These are phyloP conservation scores for Scylla paramamosain DNA, from an alignment of 1,140 invertebrate species.

Conservation along the genomic window DNA sequence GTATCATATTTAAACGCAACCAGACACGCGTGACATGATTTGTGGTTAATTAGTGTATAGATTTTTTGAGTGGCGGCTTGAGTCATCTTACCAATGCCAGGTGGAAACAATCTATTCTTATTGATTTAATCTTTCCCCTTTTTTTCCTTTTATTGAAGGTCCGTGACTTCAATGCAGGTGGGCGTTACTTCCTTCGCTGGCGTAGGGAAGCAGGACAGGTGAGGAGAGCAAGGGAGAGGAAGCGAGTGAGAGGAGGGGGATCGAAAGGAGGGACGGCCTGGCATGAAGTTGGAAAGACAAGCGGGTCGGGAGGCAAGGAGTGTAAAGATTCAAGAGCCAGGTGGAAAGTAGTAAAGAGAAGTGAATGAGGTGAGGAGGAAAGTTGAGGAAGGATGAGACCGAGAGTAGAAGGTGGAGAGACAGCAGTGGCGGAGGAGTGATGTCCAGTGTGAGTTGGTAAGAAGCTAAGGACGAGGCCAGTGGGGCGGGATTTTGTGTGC, in stretches of 20 bases:
- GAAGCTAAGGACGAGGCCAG: neutral
- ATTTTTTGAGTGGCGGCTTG: neutral
- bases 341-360: neutral
- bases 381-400: neutral
- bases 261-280: neutral
- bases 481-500: neutral
- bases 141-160: neutral
- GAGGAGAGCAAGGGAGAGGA: neutral
- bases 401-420: neutral
- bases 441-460: neutral
- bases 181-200: no score
- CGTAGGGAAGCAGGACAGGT: neutral
- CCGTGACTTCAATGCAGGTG: neutral
- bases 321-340: neutral
- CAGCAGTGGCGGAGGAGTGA: neutral
- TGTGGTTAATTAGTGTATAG: neutral
- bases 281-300: neutral
- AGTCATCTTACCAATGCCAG: neutral
- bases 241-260: neutral
- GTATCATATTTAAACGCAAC: neutral
- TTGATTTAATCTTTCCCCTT: no score
- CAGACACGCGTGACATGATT: conserved; percentile 16
- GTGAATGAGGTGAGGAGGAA: neutral
- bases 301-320: no score
- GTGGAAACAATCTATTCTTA: neutral